Evolutionary conservation across 2,113 vertebrate genomes (phyloP).

Genomic region (Excalfactoria chinensis): DNA sequence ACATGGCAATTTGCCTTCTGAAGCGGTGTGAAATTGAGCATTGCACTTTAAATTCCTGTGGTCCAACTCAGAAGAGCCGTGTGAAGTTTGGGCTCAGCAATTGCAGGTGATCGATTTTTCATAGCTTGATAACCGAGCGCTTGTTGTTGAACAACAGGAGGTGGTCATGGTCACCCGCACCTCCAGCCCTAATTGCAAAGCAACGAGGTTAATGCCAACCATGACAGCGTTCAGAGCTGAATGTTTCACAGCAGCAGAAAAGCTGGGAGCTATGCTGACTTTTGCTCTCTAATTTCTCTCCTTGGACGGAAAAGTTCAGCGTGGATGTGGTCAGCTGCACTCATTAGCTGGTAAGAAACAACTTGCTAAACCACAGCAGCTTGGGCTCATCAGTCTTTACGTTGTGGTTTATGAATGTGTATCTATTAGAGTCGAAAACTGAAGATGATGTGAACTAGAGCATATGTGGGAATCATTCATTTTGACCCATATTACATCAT

Average conservation of each 20-base stretch:
- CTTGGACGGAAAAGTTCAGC: not conserved
- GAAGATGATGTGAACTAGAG: not conserved
- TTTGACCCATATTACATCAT: not conserved
- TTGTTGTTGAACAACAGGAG: slow-evolving; percentile 21
- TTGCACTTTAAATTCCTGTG: slow-evolving; percentile 40
- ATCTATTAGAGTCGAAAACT: not conserved
- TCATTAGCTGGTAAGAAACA: not conserved
- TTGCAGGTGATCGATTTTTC: slow-evolving; percentile 46
- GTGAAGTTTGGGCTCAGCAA: slow-evolving; percentile 34
- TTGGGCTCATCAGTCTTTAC: not conserved
- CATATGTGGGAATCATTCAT: not conserved
- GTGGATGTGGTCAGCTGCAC: not conserved
- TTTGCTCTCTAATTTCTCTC: not conserved
- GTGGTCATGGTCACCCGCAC: not conserved
- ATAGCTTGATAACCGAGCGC: not conserved
- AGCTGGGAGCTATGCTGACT: not conserved
- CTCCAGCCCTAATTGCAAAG: slow-evolving; percentile 33
- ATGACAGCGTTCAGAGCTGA: not conserved
- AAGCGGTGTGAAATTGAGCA: slow-evolving; percentile 46
- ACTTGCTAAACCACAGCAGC: not conserved
- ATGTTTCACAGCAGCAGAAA: slow-evolving; percentile 5
- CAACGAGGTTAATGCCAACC: slow-evolving; percentile 15
- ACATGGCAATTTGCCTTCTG: slow-evolving; percentile 27
- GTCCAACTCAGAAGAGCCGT: slow-evolving; percentile 12
- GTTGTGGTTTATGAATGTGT: not conserved